Conservation (phyloP, 2,888 invertebrate species). For the Helobdella robusta region DNA sequence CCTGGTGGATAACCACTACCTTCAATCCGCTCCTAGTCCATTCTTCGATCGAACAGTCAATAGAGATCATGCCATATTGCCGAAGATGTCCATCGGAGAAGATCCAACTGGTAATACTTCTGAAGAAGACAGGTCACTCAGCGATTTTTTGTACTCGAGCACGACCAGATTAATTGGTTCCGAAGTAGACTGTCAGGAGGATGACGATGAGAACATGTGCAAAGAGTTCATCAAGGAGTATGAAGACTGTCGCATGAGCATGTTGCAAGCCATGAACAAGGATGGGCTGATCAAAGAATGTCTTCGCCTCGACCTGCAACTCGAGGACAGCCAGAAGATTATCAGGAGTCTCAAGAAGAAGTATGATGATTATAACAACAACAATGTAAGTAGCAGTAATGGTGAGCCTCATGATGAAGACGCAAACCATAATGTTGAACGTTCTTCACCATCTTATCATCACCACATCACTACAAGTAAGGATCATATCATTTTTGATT, state of each 20-base stretch:
- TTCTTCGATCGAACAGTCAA: neutral
- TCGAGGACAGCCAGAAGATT: conserved; percentile 55
- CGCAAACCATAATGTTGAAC: no score
- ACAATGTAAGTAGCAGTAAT: no score
- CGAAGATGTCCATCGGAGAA: neutral
- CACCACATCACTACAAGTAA: no score
- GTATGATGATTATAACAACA: no score
- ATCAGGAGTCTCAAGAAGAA: no score
- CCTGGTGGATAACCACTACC: conserved; percentile 78
- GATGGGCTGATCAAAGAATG: conserved; percentile 78
- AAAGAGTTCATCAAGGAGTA: conserved; percentile 87
- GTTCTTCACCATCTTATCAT: no score
- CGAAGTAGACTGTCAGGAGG: conserved; percentile 61
- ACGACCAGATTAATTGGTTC: conserved; percentile 75
- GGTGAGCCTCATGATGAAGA: no score
- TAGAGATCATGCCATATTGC: neutral
- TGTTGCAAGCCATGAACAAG: conserved; percentile 72
- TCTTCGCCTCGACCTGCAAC: conserved; percentile 69
- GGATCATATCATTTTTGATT: no score
- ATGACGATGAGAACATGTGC: conserved; percentile 58
- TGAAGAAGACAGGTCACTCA: conserved; percentile 57
- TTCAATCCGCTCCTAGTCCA: conserved; percentile 10
- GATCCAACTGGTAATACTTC: conserved; percentile 25
- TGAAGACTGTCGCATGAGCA: conserved; percentile 75
- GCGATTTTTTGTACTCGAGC: conserved; percentile 28